These are phyloP conservation scores for Colinus virginianus DNA, from an alignment of 2,113 vertebrate genomes.

Conservation along the genomic window DNA sequence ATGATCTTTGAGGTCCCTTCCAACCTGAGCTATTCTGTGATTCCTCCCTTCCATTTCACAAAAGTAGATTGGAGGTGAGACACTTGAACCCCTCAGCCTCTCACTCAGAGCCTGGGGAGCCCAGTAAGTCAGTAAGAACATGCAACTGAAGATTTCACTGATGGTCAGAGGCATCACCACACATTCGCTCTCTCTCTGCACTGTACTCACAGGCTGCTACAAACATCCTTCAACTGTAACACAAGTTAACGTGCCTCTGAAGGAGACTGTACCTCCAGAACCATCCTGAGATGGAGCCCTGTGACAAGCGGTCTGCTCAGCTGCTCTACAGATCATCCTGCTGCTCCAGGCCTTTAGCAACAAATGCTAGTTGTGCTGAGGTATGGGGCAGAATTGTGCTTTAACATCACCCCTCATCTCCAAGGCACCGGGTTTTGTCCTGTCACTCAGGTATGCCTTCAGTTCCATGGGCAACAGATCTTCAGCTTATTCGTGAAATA, in stretches of 20 bases:
- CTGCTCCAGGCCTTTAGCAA: neutral
- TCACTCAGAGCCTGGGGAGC: neutral
- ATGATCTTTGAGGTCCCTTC: too few species aligned
- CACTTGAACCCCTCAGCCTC: neutral
- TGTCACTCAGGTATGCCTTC: neutral
- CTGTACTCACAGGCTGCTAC: neutral
- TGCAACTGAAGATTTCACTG: fast-evolving
- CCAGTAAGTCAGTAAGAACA: neutral
- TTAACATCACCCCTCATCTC: too few species aligned
- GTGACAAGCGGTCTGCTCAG: neutral
- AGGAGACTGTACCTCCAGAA: neutral
- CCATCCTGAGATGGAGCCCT: neutral
- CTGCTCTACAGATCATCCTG: neutral
- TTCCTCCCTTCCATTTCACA: neutral
- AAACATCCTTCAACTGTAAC: neutral
- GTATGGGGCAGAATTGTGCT: fast-evolving
- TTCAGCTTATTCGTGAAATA: neutral
- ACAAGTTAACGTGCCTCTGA: neutral
- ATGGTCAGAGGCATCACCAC: neutral
- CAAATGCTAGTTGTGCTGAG: neutral
- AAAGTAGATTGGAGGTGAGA: neutral
- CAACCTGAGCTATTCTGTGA: too few species aligned
- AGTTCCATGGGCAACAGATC: neutral
- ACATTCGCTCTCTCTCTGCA: neutral
- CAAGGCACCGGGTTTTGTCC: too few species aligned